These are phyloP conservation scores for Andrena bicolor DNA, from an alignment of 2,888 invertebrate genomes.

Conservation along the genomic window DNA sequence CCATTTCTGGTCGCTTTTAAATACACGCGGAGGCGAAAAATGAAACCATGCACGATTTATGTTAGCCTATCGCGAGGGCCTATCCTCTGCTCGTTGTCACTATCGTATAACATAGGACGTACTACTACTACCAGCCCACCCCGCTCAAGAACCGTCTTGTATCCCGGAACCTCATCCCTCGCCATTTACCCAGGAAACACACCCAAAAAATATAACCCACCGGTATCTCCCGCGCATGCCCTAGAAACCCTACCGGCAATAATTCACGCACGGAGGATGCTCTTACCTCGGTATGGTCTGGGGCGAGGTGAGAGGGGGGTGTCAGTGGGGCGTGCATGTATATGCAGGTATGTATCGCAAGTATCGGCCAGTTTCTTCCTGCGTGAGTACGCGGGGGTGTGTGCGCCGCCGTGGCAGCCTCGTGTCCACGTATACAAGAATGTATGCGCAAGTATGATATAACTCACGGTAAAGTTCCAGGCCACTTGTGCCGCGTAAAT, in stretches of 20 bases:
- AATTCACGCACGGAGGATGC: conserved; percentile 77
- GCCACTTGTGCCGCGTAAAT: conserved; percentile 80
- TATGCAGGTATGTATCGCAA: conserved; percentile 37
- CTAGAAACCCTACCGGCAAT: conserved; percentile 75
- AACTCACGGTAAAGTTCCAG: conserved; percentile 80
- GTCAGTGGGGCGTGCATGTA: conserved; percentile 18
- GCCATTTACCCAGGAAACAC: conserved; percentile 58
- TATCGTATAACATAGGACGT: conserved; percentile 48
- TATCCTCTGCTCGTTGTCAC: conserved; percentile 50
- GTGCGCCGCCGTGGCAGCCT: conserved; percentile 27
- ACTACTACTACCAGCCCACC: conserved; percentile 11
- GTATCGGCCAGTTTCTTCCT: conserved; percentile 64
- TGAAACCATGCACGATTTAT: conserved; percentile 73
- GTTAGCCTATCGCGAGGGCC: conserved; percentile 48
- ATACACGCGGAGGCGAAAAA: conserved; percentile 43
- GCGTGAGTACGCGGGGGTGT: conserved; percentile 22
- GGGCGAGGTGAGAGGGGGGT: conserved; percentile 31
- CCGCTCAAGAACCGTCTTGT: conserved; percentile 41
- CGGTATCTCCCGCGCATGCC: conserved; percentile 69
- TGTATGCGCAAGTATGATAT: conserved; percentile 76
- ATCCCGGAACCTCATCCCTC: conserved; percentile 40
- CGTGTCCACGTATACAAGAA: conserved; percentile 64
- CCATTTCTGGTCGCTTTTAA: conserved; percentile 1
- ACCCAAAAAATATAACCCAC: conserved; percentile 67
- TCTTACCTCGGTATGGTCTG: conserved; percentile 68